phyloP scores from a whole-genome alignment of 1,140 invertebrate species.

The Musca domestica region DNA sequence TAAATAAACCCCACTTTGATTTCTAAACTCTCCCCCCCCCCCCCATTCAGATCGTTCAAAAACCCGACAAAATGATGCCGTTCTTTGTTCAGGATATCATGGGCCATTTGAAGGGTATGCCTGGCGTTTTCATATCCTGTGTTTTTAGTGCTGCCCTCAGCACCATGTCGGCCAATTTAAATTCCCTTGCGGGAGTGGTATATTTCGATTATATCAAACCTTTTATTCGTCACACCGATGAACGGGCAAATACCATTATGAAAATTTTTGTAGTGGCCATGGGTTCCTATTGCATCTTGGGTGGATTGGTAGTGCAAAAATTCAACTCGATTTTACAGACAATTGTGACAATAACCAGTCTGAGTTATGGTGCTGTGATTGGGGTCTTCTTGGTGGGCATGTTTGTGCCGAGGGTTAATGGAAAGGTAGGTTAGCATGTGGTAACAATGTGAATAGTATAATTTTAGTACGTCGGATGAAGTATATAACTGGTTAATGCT shows the following conservation, averaged over 20 bases:
- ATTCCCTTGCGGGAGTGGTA: slow-evolving; percentile 73
- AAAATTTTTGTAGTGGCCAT: slow-evolving; percentile 62
- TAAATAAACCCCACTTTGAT: too few relatives aligned
- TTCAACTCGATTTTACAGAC: slow-evolving; percentile 63
- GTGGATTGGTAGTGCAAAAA: slow-evolving; percentile 65
- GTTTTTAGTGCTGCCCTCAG: slow-evolving; percentile 70
- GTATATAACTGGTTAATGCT: too few relatives aligned
- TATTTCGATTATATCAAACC: slow-evolving; percentile 72
- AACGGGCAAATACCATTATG: slow-evolving; percentile 62
- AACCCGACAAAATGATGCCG: slow-evolving; percentile 60
- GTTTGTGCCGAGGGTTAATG: slow-evolving; percentile 67
- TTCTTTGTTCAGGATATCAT: slow-evolving; percentile 67
- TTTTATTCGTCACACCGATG: slow-evolving; percentile 57
- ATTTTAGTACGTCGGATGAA: too few relatives aligned
- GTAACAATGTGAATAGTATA: not conserved
- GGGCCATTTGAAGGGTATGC: slow-evolving; percentile 59
- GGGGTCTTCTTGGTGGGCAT: slow-evolving; percentile 73
- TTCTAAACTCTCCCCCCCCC: too few relatives aligned
- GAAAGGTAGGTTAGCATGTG: slow-evolving; percentile 55
- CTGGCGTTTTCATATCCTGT: slow-evolving; percentile 68
- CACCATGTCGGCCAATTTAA: slow-evolving; percentile 70
- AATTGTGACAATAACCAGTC: slow-evolving; percentile 60
- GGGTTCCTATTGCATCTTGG: slow-evolving; percentile 59
- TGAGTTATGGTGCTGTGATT: slow-evolving; percentile 67
- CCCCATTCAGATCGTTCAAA: slow-evolving; percentile 47